Percentiles rank a stretch among this genome's conserved stretches.
These are phyloP conservation scores for Clostera curtula DNA, from an alignment of 2,888 invertebrate species.

Conservation along the genomic window DNA sequence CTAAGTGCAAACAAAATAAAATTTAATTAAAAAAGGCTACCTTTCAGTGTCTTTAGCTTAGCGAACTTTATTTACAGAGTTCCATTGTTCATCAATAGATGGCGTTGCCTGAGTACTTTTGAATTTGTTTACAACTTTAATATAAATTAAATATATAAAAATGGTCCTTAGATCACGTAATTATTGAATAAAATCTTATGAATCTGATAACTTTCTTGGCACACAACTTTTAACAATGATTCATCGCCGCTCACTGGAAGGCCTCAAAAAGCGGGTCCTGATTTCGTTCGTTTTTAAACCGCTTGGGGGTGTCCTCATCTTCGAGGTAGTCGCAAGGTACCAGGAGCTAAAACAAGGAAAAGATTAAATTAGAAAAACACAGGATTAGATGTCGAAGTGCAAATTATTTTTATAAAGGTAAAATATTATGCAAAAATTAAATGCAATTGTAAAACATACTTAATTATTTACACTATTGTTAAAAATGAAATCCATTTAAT, in stretches of 20 bases:
- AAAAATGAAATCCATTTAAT: too few relatives aligned
- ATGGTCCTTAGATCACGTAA: conserved; percentile 25
- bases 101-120: conserved; percentile 2
- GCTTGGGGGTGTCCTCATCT: conserved; percentile 42
- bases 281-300: conserved; percentile 43
- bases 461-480: too few relatives aligned
- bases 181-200: conserved; percentile 11
- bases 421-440: too few relatives aligned
- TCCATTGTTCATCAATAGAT: conserved; percentile 5
- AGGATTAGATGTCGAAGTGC: too few relatives aligned
- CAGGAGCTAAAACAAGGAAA: conserved; percentile 32
- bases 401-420: too few relatives aligned
- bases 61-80: too few relatives aligned
- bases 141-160: conserved; percentile 16
- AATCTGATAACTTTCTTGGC: conserved; percentile 22
- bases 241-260: conserved; percentile 35
- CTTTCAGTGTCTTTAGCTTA: too few relatives aligned
- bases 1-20: too few relatives aligned
- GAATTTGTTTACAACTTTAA: conserved; percentile 11
- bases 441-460: too few relatives aligned
- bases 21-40: too few relatives aligned
- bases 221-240: conserved; percentile 12
- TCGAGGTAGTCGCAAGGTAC: conserved; percentile 51
- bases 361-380: not conserved
- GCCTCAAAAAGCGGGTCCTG: conserved; percentile 47